Base-by-base conservation (phyloP, 2,888 invertebrate genomes). In the Euproctis similis region DNA sequence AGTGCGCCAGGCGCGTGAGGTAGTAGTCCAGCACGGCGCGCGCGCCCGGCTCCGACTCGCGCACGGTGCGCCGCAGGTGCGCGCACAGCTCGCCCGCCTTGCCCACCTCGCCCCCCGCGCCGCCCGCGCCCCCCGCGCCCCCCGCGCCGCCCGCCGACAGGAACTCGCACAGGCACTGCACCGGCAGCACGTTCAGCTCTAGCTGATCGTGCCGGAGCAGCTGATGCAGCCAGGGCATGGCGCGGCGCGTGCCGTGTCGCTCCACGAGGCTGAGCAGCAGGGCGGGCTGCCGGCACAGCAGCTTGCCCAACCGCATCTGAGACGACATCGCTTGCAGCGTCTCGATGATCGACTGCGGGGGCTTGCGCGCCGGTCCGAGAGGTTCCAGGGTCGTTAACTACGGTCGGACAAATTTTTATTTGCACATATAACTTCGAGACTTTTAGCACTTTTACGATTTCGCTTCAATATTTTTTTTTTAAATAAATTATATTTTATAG, bases 141-240 rank as follows among this genome's bases (percentile, higher is more conserved):
- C 47, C 54, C 50, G 21, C n/a, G 7, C 60, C 62, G 8, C 60
- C 70, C 13, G 90, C 89, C 1, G 97, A 87, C 26, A 98, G 86
- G 80, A 97, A 97, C 82, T 98, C 98, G 82, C 98, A 98, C 26
- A 98, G 87, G 64, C 97, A 98, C 62, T 97, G 97, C n/a, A 98
- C 96, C 0, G 98, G 98, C 10, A 98, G 82, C 49, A 96, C 94
- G 58, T 82, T 88, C 19, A 93, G 86, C 9, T 94, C 93, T 1
- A 94, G 93, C 59, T 96, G 96, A 44, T 94, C 95, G 50, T 93
- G 95, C 52, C 96, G 92, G 8, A 98, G 94, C 36, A 98, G 85
- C 67, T 97, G 96, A 5, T 96, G 96, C 38, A 98, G 82, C 98
- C 98, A 98, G 2, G 97, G 97, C 96, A 97, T 96, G 20, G 97